Evolutionary conservation across 2,888 invertebrate genomes (phyloP), one percentile per base, ranked within the genome.

Genomic region (Drosophila meridionalis): DNA sequence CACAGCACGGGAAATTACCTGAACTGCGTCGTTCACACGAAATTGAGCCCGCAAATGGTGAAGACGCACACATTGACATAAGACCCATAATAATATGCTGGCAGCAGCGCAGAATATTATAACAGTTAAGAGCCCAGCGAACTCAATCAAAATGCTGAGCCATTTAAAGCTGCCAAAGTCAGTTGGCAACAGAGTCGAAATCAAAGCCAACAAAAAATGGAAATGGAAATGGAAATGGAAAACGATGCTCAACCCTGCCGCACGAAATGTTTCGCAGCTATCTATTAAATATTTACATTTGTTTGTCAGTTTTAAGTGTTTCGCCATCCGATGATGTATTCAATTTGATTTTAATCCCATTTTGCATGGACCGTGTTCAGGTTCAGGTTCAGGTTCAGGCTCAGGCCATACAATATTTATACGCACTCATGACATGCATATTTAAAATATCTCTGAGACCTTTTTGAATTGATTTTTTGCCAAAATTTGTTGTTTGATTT

Each of bases 11-110:
- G 73, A 85, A 85, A 85, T 85, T 85, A 87, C 85, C 85, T 85
- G 85, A 84, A 85, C 85, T 79, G 81, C 81, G 78, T 86, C 84
- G 86, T 84, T 84, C 83, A 83, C 84, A 83, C 83, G 72, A 83
- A 85, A 85, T 79, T 85, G 85, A 81, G 83, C 60, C 78, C 68
- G 71, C 68, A 63, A 59, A 75, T 52, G 62, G 61, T 50, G 53
- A 55, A 47, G 55, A 52, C 34, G 40, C 78, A 65, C 73, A 71
- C 76, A 73, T 78, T 80, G 80, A 73, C 80, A 72, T 71, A 68
- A 65, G 47, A 57, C 38, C 45, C 48, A 64, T 71, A 43, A 64
- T 75, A 47, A 48, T 47, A 48, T 61, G 36, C 14, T 36, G 26
- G 58, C 34, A 36, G 58, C 32, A 45, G 43, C 55, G 61, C 80